These are phyloP conservation scores for Andricus grossulariae DNA, from an alignment of 1,140 invertebrate species.

Conservation along the genomic window DNA sequence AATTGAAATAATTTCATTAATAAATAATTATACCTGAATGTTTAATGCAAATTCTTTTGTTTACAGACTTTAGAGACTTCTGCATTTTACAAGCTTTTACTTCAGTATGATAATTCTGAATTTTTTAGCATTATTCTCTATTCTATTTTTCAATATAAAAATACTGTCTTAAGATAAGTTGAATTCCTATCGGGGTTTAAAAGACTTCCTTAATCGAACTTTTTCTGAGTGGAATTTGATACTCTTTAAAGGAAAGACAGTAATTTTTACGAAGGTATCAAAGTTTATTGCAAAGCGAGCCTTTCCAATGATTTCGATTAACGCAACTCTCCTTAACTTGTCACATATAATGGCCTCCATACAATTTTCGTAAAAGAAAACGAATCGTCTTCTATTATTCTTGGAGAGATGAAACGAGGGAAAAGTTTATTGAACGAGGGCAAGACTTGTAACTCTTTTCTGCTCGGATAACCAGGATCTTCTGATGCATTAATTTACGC, in stretches of 20 bases:
- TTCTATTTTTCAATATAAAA: not conserved
- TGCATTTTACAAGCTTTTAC: no score
- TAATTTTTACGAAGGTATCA: slow-evolving; percentile 13
- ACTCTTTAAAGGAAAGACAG: slow-evolving; percentile 10
- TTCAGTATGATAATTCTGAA: no score
- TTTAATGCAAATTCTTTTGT: no score
- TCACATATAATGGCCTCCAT: not conserved
- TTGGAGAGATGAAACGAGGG: not conserved
- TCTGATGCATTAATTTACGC: slow-evolving; percentile 6
- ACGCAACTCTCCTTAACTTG: slow-evolving; percentile 1
- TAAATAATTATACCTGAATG: no score
- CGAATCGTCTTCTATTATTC: slow-evolving; percentile 16
- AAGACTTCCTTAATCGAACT: slow-evolving; percentile 9
- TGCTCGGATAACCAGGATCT: not conserved
- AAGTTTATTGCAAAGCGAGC: slow-evolving; percentile 10
- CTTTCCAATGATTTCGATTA: not conserved
- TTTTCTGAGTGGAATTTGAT: not conserved
- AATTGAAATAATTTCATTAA: no score
- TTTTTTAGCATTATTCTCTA: no score
- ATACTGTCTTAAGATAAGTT: not conserved
- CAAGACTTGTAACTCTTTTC: not conserved
- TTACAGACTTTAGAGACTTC: no score
- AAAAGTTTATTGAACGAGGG: not conserved
- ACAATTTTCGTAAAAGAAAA: slow-evolving; percentile 16
- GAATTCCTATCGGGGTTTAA: not conserved